A percentile compares a stretch with the other conserved stretches of the same genome.
phyloP scores from a whole-genome alignment of 1,140 invertebrate genomes.

The Phymorhynchus buccinoides region DNA sequence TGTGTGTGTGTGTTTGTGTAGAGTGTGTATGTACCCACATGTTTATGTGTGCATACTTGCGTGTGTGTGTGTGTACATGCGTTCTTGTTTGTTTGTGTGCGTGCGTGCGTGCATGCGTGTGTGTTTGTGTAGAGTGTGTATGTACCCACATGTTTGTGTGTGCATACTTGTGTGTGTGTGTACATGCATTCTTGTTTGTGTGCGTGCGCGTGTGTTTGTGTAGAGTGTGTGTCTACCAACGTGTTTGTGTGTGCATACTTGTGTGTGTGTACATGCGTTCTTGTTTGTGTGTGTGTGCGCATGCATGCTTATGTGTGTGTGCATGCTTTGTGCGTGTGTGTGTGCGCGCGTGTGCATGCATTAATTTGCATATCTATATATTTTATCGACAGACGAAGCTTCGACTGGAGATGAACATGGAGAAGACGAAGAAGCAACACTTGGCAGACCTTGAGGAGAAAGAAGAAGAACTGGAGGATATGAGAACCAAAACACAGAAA shows the following conservation, averaged over 20 bases:
- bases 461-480: slow-evolving; percentile 94
- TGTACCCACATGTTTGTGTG: no score
- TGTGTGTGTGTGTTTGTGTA: no score
- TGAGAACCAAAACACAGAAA: slow-evolving; percentile 88
- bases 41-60: no score
- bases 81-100: no score
- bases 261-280: neutral
- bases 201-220: neutral
- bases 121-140: no score
- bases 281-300: neutral
- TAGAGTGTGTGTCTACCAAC: neutral
- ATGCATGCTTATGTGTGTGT: neutral
- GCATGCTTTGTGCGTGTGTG: neutral
- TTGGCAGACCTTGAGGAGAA: slow-evolving; percentile 88
- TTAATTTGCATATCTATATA: neutral
- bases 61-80: no score
- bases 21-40: no score
- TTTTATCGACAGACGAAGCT: slow-evolving; percentile 81
- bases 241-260: neutral
- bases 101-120: no score
- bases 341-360: neutral
- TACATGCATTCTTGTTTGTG: no score
- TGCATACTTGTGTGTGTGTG: no score
- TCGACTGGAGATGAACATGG: slow-evolving; percentile 91
- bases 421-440: slow-evolving; percentile 88